A percentile compares a stretch with the other conserved stretches of the same genome.
phyloP scores from a whole-genome alignment of 2,113 vertebrate species.

The Eupsittula cactorum region DNA sequence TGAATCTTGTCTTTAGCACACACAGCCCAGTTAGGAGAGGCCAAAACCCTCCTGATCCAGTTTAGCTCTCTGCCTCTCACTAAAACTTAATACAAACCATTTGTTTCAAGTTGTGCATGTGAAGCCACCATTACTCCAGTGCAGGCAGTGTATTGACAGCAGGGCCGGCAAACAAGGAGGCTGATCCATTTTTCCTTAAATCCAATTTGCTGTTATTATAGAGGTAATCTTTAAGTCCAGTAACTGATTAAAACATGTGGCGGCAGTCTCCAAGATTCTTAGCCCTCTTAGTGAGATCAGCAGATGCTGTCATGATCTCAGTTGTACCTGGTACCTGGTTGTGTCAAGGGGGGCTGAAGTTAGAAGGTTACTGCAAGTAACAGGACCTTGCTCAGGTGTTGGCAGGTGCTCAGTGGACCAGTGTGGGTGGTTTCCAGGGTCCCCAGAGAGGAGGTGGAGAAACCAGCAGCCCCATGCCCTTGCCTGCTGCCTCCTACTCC shows the following conservation, averaged over 20 bases:
- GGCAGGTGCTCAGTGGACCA: not conserved
- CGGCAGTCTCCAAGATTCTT: fast-evolving
- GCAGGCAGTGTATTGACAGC: not conserved
- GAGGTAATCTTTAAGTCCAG: not conserved
- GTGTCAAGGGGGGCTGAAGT: not conserved
- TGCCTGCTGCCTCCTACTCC: fast-evolving
- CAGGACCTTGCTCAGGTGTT: not conserved
- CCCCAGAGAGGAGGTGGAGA: not conserved
- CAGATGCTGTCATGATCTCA: fast-evolving
- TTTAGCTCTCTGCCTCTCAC: not conserved
- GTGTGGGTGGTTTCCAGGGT: not conserved
- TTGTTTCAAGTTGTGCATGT: not conserved
- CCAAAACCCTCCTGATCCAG: not conserved
- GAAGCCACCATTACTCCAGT: not conserved
- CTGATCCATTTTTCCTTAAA: not conserved
- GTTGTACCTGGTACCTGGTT: not conserved
- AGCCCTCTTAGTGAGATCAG: not conserved
- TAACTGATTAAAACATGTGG: not conserved
- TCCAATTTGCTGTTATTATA: not conserved
- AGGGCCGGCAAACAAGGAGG: not conserved
- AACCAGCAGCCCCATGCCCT: not conserved
- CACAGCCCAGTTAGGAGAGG: not conserved
- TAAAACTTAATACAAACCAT: not conserved
- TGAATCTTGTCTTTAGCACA: not conserved
- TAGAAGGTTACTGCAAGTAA: not conserved